These are phyloP conservation scores for Cichlasoma orientale DNA, from an alignment of 2,797 vertebrate species.

Conservation along the genomic window DNA sequence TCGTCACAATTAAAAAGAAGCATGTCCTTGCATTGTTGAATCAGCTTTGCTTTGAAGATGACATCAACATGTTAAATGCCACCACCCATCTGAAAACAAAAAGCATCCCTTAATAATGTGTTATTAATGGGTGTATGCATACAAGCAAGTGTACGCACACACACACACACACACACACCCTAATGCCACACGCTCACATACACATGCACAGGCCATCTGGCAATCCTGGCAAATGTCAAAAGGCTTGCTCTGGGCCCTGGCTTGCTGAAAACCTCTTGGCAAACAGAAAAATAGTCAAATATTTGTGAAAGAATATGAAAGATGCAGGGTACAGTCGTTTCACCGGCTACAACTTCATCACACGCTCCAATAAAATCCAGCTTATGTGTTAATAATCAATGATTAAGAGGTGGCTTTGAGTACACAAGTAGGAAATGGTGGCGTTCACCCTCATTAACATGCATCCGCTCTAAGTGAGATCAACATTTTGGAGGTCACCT, in stretches of 20 bases:
- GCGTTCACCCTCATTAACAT: slow-evolving; percentile 17
- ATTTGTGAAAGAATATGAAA: slow-evolving; percentile 37
- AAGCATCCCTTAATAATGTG: slow-evolving; percentile 1
- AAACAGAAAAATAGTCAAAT: slow-evolving; percentile 46
- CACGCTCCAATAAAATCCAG: slow-evolving; percentile 2
- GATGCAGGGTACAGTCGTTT: background rate
- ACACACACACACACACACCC: background rate
- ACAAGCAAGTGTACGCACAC: background rate
- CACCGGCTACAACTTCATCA: slow-evolving; percentile 10
- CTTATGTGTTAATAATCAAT: slow-evolving; percentile 16
- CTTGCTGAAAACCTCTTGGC: slow-evolving; percentile 26
- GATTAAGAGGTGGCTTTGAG: slow-evolving; percentile 8
- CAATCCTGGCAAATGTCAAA: slow-evolving; percentile 49
- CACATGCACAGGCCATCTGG: slow-evolving; percentile 54
- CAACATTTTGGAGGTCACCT: slow-evolving; percentile 1
- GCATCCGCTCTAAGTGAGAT: background rate
- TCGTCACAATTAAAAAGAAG: background rate
- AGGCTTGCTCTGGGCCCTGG: slow-evolving; percentile 34
- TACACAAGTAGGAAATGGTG: background rate
- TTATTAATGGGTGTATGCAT: slow-evolving; percentile 1
- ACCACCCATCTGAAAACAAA: slow-evolving; percentile 3
- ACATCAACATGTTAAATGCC: background rate
- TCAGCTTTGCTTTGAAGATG: background rate
- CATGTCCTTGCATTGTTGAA: background rate
- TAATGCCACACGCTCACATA: background rate